These are phyloP conservation scores for Sternarchorhynchus goeldii DNA, from an alignment of 2,797 vertebrate species.

Conservation along the genomic window DNA sequence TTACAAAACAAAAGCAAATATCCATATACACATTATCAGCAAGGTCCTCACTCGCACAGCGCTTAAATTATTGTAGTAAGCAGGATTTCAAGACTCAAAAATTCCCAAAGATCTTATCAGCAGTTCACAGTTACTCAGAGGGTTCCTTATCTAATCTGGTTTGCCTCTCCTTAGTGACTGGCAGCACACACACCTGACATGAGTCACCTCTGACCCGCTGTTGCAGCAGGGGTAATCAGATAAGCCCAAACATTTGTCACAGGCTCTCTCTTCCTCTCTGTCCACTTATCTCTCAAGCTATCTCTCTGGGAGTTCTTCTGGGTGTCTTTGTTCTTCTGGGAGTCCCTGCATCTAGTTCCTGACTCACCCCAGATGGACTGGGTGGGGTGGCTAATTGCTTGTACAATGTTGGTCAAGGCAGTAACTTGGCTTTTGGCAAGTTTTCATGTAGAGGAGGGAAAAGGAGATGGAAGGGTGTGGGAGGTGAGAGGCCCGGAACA, in stretches of 20 bases:
- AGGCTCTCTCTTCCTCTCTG: not conserved
- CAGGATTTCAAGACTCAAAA: too few relatives aligned
- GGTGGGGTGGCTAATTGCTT: conserved; percentile 47
- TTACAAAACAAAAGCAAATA: too few relatives aligned
- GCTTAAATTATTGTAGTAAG: too few relatives aligned
- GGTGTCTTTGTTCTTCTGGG: not conserved
- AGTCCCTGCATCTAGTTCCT: conserved; percentile 16
- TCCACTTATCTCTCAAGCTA: not conserved
- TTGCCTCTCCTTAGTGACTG: not conserved
- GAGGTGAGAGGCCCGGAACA: not conserved
- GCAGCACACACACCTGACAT: not conserved
- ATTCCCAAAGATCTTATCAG: too few relatives aligned
- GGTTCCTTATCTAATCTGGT: too few relatives aligned
- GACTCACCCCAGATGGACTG: conserved; percentile 31
- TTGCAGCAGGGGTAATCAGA: conserved; percentile 13
- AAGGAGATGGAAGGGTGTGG: not conserved
- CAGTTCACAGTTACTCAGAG: too few relatives aligned
- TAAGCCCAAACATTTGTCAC: conserved; percentile 4
- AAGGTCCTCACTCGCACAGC: too few relatives aligned
- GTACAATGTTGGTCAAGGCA: conserved; percentile 45
- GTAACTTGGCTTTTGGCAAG: conserved; percentile 47
- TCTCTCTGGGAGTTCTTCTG: conserved; percentile 19
- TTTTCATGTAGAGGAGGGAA: conserved; percentile 49
- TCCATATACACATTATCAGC: too few relatives aligned
- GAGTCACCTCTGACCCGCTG: conserved; percentile 13